A percentile compares a stretch with the other conserved stretches of the same genome.
These are phyloP conservation scores for Microtus montanus DNA, from an alignment of 2,113 vertebrate genomes.

Conservation along the genomic window DNA sequence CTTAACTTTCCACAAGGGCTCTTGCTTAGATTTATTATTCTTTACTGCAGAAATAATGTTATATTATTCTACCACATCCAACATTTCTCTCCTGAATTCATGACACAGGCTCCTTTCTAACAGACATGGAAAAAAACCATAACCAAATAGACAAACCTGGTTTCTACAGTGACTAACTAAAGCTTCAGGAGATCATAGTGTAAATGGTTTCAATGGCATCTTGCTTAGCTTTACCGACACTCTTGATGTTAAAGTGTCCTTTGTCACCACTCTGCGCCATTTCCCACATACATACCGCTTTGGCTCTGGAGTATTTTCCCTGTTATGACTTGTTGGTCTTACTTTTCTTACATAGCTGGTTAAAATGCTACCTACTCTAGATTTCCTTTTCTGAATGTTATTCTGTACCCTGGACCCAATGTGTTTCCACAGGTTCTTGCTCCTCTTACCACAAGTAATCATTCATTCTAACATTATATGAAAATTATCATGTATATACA, in stretches of 20 bases:
- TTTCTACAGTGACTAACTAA: neutral
- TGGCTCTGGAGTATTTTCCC: neutral
- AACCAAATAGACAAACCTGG: neutral
- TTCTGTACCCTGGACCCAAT: neutral
- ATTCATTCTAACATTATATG: neutral
- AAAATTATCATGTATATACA: neutral
- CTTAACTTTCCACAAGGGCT: neutral
- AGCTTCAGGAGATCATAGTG: neutral
- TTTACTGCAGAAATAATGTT: neutral
- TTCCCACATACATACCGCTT: neutral
- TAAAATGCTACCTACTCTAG: conserved; percentile 4
- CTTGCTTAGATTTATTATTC: neutral
- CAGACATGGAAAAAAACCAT: neutral
- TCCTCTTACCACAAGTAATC: neutral
- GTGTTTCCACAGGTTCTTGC: neutral
- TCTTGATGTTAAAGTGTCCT: neutral
- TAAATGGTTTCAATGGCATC: neutral
- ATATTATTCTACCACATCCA: neutral
- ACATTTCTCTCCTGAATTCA: neutral
- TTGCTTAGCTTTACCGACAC: neutral
- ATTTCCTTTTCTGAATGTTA: neutral
- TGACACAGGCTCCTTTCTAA: neutral
- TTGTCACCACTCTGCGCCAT: neutral
- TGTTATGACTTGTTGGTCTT: neutral
- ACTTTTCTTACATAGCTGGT: neutral